Conservation (phyloP, 92 coral and sea anemone genomes). For the Bergia sp. region DNA sequence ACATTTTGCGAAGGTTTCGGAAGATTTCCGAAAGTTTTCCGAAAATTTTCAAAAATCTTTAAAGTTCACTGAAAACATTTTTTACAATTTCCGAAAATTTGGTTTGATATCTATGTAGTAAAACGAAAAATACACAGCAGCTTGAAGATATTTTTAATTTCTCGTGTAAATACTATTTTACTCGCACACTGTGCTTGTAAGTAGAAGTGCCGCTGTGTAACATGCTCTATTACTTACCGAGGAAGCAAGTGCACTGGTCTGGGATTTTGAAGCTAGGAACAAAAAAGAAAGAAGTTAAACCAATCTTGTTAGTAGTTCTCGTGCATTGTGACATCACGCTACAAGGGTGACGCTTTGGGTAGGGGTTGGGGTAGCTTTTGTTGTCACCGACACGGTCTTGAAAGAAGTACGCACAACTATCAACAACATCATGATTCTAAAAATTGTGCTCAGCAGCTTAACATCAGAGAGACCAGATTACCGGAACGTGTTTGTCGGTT, state of each 20-base stretch:
- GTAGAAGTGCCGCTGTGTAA: too few species aligned
- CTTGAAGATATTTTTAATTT: too few species aligned
- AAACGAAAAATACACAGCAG: too few species aligned
- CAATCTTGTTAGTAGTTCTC: not conserved
- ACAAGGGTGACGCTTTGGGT: not conserved
- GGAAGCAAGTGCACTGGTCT: conserved; percentile 53
- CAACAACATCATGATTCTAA: not conserved
- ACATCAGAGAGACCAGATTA: not conserved
- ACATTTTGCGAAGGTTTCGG: too few species aligned
- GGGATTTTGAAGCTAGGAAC: conserved; percentile 59
- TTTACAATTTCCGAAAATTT: too few species aligned
- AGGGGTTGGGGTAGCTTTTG: not conserved
- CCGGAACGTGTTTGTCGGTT: not conserved
- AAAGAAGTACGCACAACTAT: too few species aligned
- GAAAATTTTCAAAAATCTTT: too few species aligned
- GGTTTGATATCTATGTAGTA: too few species aligned
- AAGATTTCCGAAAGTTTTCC: too few species aligned
- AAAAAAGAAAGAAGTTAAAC: not conserved
- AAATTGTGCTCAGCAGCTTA: not conserved
- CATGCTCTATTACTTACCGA: conserved; percentile 48
- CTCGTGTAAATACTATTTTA: too few species aligned
- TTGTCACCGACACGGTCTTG: not conserved
- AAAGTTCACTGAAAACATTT: too few species aligned
- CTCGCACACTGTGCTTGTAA: too few species aligned
- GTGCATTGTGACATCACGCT: not conserved